Evolutionary conservation across 2,797 vertebrate species (phyloP), one percentile per base, ranked within the genome.

Genomic region (Chaenodraco wilsoni): DNA sequence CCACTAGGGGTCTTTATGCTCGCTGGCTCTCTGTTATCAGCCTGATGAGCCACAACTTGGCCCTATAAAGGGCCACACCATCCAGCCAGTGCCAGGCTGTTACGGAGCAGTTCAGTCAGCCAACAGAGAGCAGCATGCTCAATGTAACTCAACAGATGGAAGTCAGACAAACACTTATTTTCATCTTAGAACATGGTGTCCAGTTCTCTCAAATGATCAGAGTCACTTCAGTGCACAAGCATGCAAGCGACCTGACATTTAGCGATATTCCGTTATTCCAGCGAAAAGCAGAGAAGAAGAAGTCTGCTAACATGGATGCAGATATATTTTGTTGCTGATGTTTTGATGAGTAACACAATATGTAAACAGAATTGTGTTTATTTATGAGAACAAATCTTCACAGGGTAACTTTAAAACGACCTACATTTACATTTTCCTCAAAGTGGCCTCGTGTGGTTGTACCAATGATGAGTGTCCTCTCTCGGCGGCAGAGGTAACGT

Each of bases 351-450:
- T 46, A 44, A 55, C 15, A 12, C 12, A 0, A 4, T 27, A 58
- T 7, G n/a, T 58, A 58, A 64, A 76, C 60, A 64, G 23, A 61
- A 40, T 4, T 16, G 9, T 59, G 15, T 59, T 54, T 51, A 69
- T 72, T 55, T 66, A 45, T 54, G 46, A 45, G n/a, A 62, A 65
- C 57, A 23, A 37, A 37, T 37, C 56, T 50, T 31, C 23, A 59
- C 59, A 65, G 33, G 37, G 27, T 31, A 33, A 44, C 31, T 37
- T 44, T 46, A 48, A 44, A 59, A 54, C 4, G 0, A 59, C 54
- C 23, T n/a, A 19, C 17, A 21, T 49, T 55, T 65, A 54, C 14
- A 48, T 49, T 61, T 51, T 31, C 56, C 9, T 11, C 33, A 13
- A 49, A 43, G 51, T 23, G 52, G 50, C 4, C 45, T 52, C 13